Base-by-base conservation (phyloP, 2,113 vertebrate genomes). In the Herpailurus yagouaroundi region DNA sequence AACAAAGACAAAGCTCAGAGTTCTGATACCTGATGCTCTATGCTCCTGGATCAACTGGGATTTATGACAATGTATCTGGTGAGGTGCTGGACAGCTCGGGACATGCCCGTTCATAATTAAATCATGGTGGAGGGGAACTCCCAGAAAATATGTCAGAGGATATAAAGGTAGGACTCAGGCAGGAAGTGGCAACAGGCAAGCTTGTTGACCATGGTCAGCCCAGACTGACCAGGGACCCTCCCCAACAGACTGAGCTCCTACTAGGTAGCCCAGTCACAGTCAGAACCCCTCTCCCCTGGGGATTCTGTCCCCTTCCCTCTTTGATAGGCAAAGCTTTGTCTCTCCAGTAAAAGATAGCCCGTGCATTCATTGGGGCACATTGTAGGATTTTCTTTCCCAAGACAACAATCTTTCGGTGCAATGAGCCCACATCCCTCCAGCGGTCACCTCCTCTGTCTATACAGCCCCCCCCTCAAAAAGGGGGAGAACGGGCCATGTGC, bases 241-340 rank as follows among this genome's bases (percentile, higher is more conserved):
- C 45, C 66, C 19, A 21, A 55, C 31, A 68, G 74, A 38, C 10
- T 76, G 64, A 48, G 50, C 55, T 38, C 64, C 36, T n/a, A n/a
- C 9, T 48, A 21, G 36, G 33, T 16, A 66, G 41, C 55, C 64
- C 48, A 87, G 38, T 69, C 86, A 89, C 76, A 36, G n/a, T 80
- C 23, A 60, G 57, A 84, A 11, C 27, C 52, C n/a, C 66, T 31
- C 23, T 84, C 21, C 14, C 38, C 76, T 45, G 33, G 74, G 33
- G 16, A 36, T 29, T 48, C 73, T 29, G 9, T 14, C 36, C 36
- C 29, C 38, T 18, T 69, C 7, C 66, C 25, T 57, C 84, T 73
- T 60, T 55, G 73, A 96, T 64, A 81, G 31, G 76, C 41, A 95
- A 90, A 95, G 52, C 52, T 92, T 81, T 83, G 41, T 74, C 38